Percentiles rank a stretch among this genome's conserved stretches.
Conservation (phyloP, 2,113 vertebrate genomes). For the Tichodroma muraria region DNA sequence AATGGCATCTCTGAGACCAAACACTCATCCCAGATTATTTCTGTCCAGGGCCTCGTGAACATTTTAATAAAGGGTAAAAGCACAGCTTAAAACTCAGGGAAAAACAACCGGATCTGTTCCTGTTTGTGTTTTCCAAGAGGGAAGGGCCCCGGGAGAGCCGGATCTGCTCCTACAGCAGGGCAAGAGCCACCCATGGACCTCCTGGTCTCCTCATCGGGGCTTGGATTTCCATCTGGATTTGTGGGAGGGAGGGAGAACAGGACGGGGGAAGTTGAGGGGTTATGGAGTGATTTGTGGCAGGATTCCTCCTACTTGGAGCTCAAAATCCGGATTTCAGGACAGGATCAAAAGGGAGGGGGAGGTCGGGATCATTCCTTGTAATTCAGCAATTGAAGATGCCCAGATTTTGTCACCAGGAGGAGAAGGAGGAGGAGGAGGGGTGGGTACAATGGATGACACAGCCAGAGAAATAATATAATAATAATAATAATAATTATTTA, state of each 20-base stretch:
- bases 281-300: not conserved
- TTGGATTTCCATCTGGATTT: not conserved
- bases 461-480: not conserved
- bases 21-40: not conserved
- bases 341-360: not conserved
- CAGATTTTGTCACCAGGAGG: not conserved
- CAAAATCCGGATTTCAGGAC: not conserved
- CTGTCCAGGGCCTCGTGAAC: not conserved
- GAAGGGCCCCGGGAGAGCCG: not conserved
- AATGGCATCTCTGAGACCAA: not conserved
- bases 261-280: not conserved
- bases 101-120: not conserved
- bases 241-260: not conserved
- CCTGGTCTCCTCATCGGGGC: fast-evolving
- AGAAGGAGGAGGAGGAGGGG: not conserved
- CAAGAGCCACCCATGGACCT: not conserved
- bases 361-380: fast-evolving
- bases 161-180: not conserved
- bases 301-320: not conserved
- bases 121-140: not conserved
- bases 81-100: not conserved
- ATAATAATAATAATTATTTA: no score
- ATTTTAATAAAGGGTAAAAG: not conserved
- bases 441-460: not conserved
- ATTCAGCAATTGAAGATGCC: not conserved